phyloP scores from a whole-genome alignment of 1,140 invertebrate species.

The fruit fly (Drosophila melanogaster) region DNA sequence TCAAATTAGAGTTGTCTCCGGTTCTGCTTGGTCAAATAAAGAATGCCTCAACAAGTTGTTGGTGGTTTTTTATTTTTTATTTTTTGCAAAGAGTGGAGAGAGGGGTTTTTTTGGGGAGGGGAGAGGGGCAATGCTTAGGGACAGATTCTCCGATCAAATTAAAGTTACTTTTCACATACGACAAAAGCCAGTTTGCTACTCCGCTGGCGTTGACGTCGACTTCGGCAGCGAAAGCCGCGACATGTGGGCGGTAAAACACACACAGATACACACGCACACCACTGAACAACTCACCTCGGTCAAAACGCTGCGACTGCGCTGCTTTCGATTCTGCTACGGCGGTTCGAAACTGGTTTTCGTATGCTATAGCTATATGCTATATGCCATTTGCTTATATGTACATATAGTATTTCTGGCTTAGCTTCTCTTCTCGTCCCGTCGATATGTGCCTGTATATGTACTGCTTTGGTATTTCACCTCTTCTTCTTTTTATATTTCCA shows the following conservation, averaged over 20 bases:
- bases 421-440: conserved; percentile 38
- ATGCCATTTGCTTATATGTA: conserved; percentile 7
- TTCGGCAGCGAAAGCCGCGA: conserved; percentile 37
- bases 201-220: conserved; percentile 5
- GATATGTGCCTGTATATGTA: conserved; percentile 34
- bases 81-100: background rate
- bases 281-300: conserved; percentile 46
- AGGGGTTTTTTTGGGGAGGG: background rate
- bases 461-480: conserved; percentile 51
- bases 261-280: conserved; percentile 38
- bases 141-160: conserved; percentile 60
- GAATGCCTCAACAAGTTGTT: conserved; percentile 69
- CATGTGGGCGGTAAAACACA: conserved; percentile 54
- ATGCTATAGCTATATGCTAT: conserved; percentile 13
- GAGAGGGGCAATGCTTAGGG: background rate
- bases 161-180: conserved; percentile 61
- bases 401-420: conserved; percentile 44
- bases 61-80: background rate
- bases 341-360: conserved; percentile 70
- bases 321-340: conserved; percentile 42
- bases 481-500: conserved; percentile 23
- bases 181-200: conserved; percentile 53
- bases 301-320: conserved; percentile 72
- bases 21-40: conserved; percentile 45
- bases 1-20: conserved; percentile 27